Evolutionary conservation across 2,113 vertebrate genomes (phyloP).

Genomic region (Lepus americanus): DNA sequence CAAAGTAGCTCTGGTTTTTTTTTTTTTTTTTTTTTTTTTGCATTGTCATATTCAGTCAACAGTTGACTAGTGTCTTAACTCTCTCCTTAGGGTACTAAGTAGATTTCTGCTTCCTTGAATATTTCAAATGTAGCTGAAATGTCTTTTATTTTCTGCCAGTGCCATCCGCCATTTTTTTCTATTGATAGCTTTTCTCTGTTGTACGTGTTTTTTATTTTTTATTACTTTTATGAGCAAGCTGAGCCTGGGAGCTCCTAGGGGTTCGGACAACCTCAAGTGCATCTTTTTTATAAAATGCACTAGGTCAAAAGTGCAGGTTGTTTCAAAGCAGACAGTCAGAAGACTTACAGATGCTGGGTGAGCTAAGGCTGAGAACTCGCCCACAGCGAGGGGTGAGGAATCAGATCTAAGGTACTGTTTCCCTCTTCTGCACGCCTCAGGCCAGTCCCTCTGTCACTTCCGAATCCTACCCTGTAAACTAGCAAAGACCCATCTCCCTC

Average conservation of each 20-base stretch:
- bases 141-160: not conserved
- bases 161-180: not conserved
- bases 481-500: not conserved
- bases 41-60: not conserved
- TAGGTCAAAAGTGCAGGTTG: not conserved
- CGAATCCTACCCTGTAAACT: not conserved
- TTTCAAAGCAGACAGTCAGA: not conserved
- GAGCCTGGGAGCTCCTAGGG: not conserved
- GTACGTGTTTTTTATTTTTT: not conserved
- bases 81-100: not conserved
- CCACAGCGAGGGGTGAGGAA: not conserved
- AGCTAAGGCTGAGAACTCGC: not conserved
- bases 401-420: not conserved
- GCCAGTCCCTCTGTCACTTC: not conserved
- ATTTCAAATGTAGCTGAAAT: not conserved
- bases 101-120: constrained; percentile 18
- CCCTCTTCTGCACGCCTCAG: not conserved
- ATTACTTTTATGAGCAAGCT: not conserved
- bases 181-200: not conserved
- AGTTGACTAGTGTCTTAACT: not conserved
- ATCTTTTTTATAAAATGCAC: not conserved
- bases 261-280: not conserved
- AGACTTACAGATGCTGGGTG: not conserved
- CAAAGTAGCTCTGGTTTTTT: not conserved
- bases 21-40: not conserved